Conservation (phyloP, 2,113 vertebrate genomes). For the Progne subis region DNA sequence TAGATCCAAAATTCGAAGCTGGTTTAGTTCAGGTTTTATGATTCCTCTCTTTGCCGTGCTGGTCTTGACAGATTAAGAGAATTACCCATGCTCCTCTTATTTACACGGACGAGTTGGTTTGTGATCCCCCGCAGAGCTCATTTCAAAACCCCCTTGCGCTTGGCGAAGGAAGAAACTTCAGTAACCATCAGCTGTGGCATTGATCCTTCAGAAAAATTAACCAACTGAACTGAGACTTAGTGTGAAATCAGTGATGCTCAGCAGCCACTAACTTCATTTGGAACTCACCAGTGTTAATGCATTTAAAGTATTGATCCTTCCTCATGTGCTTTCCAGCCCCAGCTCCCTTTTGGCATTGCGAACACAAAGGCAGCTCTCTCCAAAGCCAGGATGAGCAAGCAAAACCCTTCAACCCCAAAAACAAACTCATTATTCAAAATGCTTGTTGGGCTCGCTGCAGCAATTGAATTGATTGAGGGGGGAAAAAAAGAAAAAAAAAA, state of each 20-base stretch:
- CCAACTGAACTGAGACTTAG: constrained; percentile 58
- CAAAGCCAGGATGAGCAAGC: constrained; percentile 52
- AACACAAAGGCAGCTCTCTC: constrained; percentile 28
- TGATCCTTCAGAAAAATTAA: constrained; percentile 69
- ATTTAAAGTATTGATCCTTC: constrained; percentile 66
- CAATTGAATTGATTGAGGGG: background rate
- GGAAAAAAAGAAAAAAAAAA: background rate
- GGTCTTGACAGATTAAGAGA: constrained; percentile 54
- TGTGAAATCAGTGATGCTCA: constrained; percentile 64
- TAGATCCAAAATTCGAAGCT: background rate
- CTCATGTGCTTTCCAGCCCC: constrained; percentile 19
- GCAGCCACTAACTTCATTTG: constrained; percentile 65
- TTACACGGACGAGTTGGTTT: constrained; percentile 46
- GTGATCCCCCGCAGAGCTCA: constrained; percentile 38
- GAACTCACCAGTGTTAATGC: constrained; percentile 63
- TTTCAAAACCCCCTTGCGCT: constrained; percentile 24
- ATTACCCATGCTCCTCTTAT: constrained; percentile 52
- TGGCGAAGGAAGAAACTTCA: constrained; percentile 55
- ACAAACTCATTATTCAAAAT: constrained; percentile 66
- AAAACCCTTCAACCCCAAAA: constrained; percentile 40
- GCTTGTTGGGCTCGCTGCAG: background rate
- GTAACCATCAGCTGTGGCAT: constrained; percentile 67
- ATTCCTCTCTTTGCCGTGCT: constrained; percentile 26
- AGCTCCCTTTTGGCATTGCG: constrained; percentile 23
- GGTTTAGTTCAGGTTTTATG: constrained; percentile 46